These are phyloP conservation scores for Paramuricea clavata DNA, from an alignment of 92 coral and sea anemone genomes.

Conservation along the genomic window DNA sequence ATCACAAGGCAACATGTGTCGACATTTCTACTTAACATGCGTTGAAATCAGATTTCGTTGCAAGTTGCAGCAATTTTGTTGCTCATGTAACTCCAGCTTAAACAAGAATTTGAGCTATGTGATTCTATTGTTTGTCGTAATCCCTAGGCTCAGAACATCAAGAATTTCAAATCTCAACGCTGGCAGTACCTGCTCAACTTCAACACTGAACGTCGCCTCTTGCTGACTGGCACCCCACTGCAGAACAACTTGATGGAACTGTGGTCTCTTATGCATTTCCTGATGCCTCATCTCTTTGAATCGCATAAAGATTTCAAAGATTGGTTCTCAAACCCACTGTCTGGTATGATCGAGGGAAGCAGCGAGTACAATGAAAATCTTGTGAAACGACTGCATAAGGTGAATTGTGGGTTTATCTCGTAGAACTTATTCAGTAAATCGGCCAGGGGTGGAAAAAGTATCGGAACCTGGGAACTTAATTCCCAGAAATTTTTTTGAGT, in stretches of 20 bases:
- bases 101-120: too few species aligned
- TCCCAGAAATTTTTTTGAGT: too few species aligned
- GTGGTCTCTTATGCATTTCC: slow-evolving; percentile 98
- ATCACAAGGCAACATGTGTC: too few species aligned
- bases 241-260: slow-evolving; percentile 99
- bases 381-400: slow-evolving; percentile 94
- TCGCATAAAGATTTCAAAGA: slow-evolving; percentile 99
- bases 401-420: slow-evolving; percentile 18
- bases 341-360: slow-evolving; percentile 99
- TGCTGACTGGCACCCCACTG: slow-evolving; percentile 94
- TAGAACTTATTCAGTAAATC: too few species aligned
- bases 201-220: slow-evolving; percentile 93
- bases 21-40: too few species aligned
- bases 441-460: too few species aligned
- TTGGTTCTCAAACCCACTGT: slow-evolving; percentile 98
- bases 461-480: too few species aligned
- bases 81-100: too few species aligned
- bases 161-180: slow-evolving; percentile 98
- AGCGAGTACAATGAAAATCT: slow-evolving; percentile 96
- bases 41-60: too few species aligned
- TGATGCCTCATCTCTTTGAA: slow-evolving; percentile 99
- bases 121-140: background rate
- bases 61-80: too few species aligned
- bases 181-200: slow-evolving; percentile 99
- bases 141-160: slow-evolving; percentile 96